Conservation (phyloP, 2,113 vertebrate species). For the Oryzias javanicus region DNA sequence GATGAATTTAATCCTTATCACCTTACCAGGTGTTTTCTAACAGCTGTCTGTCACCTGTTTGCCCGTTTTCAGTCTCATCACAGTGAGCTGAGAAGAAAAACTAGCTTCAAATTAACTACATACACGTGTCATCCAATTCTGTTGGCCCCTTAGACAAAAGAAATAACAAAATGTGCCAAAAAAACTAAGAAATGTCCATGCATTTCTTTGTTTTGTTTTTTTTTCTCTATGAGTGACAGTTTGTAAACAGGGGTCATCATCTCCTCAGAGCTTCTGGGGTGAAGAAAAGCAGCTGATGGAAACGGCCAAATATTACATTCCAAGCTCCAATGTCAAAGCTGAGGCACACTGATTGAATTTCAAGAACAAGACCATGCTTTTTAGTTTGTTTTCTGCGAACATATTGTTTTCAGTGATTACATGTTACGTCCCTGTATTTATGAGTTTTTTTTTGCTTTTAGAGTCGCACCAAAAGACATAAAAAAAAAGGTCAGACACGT, state of each 20-base stretch:
- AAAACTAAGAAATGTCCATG: background rate
- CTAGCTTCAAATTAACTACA: too few species aligned
- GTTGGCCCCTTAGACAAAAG: background rate
- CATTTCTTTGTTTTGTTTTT: background rate
- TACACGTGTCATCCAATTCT: too few species aligned
- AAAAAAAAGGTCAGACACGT: slow-evolving; percentile 60
- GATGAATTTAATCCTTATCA: too few species aligned
- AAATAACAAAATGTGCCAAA: too few species aligned
- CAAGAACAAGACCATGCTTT: background rate
- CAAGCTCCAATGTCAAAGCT: background rate
- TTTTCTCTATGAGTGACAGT: slow-evolving; percentile 7
- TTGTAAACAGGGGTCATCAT: slow-evolving; percentile 29
- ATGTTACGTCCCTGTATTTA: background rate
- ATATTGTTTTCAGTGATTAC: background rate
- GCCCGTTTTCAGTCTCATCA: too few species aligned
- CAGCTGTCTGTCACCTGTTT: too few species aligned
- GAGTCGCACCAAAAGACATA: slow-evolving; percentile 8
- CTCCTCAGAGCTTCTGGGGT: background rate
- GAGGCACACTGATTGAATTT: background rate
- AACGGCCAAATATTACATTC: slow-evolving; percentile 7
- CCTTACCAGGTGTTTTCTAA: too few species aligned
- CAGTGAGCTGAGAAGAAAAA: too few species aligned
- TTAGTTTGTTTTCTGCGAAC: background rate
- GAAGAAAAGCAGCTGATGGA: slow-evolving; percentile 10
- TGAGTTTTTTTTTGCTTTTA: slow-evolving; percentile 6